Evolutionary conservation across 2,888 invertebrate genomes (phyloP).

Genomic region (Drosophila siamana): DNA sequence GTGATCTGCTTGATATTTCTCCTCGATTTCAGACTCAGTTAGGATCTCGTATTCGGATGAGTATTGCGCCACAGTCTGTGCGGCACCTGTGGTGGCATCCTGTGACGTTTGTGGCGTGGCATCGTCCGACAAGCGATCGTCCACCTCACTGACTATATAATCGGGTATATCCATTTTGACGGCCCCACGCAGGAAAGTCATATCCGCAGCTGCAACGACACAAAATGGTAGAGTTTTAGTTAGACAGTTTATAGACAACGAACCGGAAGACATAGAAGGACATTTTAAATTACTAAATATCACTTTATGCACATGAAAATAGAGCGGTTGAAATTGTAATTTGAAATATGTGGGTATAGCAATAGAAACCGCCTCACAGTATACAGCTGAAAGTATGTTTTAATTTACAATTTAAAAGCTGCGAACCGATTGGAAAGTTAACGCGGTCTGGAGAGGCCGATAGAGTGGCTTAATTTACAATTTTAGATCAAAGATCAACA

Average conservation of each 20-base stretch:
- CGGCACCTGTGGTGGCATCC: conserved; percentile 76
- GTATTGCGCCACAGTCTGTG: conserved; percentile 83
- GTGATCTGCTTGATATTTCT: conserved; percentile 81
- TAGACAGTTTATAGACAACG: neutral
- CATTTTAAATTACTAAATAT: no score
- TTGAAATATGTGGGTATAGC: no score
- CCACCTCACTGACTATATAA: conserved; percentile 86
- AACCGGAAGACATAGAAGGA: no score
- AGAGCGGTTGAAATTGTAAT: no score
- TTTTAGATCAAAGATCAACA: no score
- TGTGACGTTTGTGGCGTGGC: conserved; percentile 83
- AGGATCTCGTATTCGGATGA: conserved; percentile 85
- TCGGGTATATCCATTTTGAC: conserved; percentile 87
- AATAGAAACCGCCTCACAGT: no score
- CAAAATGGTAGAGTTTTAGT: neutral
- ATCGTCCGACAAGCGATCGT: conserved; percentile 81
- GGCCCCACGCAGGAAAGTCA: conserved; percentile 85
- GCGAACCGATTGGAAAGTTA: no score
- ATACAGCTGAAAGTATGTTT: no score
- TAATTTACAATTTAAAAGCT: no score
- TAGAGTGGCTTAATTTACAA: no score
- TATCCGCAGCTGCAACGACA: conserved; percentile 83
- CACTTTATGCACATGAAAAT: neutral
- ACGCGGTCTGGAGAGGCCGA: no score
- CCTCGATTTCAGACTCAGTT: conserved; percentile 85